phyloP scores from a whole-genome alignment of 2,113 vertebrate genomes.

The Leucopsar rothschildi region DNA sequence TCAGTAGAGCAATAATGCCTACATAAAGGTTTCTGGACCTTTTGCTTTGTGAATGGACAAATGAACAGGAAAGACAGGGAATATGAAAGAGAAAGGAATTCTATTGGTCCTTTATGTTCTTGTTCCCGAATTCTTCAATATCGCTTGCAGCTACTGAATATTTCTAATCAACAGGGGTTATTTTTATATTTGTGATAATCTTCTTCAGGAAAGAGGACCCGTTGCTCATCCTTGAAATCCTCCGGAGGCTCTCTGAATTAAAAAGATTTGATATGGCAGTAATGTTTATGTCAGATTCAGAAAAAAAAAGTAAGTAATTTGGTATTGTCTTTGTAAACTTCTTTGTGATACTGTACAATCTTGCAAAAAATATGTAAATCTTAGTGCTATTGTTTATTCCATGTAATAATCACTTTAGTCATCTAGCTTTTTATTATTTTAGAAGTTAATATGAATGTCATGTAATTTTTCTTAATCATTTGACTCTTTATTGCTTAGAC shows the following conservation, averaged over 20 bases:
- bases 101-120: not conserved
- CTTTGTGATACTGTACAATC: not conserved
- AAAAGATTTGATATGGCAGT: slow-evolving; percentile 92
- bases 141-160: not conserved
- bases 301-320: slow-evolving; percentile 83
- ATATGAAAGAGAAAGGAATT: not conserved
- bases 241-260: slow-evolving; percentile 82
- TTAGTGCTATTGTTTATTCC: not conserved
- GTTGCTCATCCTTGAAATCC: slow-evolving; percentile 78
- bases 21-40: not conserved
- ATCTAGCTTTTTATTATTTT: not conserved
- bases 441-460: not conserved
- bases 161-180: slow-evolving; percentile 3
- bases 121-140: not conserved
- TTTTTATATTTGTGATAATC: slow-evolving; percentile 31
- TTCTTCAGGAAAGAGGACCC: slow-evolving; percentile 81
- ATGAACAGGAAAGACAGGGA: not conserved
- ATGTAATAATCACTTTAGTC: not conserved
- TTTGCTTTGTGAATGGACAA: not conserved
- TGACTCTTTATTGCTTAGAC: not conserved
- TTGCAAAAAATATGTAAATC: not conserved
- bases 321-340: not conserved
- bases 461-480: not conserved
- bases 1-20: not conserved
- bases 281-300: slow-evolving; percentile 90